Percentiles rank a stretch among this genome's conserved stretches.
phyloP scores from a whole-genome alignment of 2,888 invertebrate genomes.

The Penaeus monodon region DNA sequence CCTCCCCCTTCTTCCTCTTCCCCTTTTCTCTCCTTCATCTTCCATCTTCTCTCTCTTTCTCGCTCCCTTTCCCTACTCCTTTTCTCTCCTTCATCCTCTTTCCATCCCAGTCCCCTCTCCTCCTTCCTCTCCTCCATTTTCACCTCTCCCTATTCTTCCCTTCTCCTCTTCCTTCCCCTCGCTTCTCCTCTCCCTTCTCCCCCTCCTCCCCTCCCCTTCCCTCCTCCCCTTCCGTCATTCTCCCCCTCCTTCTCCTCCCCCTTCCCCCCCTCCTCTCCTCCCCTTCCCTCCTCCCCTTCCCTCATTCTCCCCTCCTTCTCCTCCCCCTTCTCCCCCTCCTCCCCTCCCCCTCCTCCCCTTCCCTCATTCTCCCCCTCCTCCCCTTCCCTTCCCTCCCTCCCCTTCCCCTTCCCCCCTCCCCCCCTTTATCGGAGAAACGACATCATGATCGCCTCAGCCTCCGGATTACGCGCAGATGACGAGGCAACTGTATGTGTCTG shows the following conservation, averaged over 20 bases:
- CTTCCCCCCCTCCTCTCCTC: too few species aligned
- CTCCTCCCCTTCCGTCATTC: neutral
- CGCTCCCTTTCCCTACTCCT: neutral
- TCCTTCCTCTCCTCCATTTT: neutral
- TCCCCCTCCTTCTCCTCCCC: neutral
- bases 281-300: neutral
- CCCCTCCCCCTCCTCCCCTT: neutral
- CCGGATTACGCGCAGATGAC: too few species aligned
- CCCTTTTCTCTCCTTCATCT: neutral
- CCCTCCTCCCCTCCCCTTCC: neutral
- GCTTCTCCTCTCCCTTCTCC: neutral
- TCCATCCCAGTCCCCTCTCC: neutral
- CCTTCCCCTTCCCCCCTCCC: neutral
- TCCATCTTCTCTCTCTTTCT: neutral
- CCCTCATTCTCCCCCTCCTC: neutral
- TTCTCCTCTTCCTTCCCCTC: neutral
- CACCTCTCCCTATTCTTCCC: neutral
- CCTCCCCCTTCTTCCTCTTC: too few species aligned
- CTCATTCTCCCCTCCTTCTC: neutral
- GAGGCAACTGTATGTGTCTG: too few species aligned
- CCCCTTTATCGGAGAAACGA: neutral
- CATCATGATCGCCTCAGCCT: neutral
- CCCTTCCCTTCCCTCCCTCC: neutral
- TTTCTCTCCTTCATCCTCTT: neutral
- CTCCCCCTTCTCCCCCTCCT: neutral